Evolutionary conservation across 2,113 vertebrate species (phyloP).

Genomic region (Tamias sibiricus): DNA sequence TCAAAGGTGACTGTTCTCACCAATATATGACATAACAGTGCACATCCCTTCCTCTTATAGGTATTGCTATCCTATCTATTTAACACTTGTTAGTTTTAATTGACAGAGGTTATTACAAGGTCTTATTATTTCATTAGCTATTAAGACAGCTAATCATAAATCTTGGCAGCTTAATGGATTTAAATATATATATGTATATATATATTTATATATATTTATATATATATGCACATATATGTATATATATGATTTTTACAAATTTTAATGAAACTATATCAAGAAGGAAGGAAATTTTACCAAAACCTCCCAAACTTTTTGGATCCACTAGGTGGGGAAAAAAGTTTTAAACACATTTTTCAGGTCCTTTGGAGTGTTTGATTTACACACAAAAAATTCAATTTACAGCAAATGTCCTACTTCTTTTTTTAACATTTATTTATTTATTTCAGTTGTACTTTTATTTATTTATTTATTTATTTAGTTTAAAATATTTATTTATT

Average conservation of each 20-base stretch:
- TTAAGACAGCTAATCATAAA: conserved; percentile 54
- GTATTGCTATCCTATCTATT: background rate
- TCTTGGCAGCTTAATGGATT: conserved; percentile 10
- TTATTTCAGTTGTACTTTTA: too few relatives aligned
- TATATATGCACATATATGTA: too few relatives aligned
- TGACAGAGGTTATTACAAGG: background rate
- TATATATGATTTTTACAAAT: background rate
- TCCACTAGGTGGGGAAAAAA: background rate
- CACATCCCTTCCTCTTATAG: background rate
- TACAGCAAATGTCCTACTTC: conserved; percentile 18
- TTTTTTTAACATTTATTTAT: too few relatives aligned
- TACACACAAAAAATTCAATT: conserved; percentile 54
- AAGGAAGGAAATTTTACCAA: conserved; percentile 60
- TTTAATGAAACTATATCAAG: conserved; percentile 64
- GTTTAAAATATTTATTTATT: too few relatives aligned
- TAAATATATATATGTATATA: background rate
- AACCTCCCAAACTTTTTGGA: conserved; percentile 30
- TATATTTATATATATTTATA: too few relatives aligned
- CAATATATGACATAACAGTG: background rate
- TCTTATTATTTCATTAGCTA: conserved; percentile 44
- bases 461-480: too few relatives aligned
- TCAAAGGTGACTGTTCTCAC: background rate
- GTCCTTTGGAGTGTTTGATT: conserved; percentile 36
- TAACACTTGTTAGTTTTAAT: background rate
- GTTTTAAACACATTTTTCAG: conserved; percentile 63